Evolutionary conservation across 1,140 invertebrate species (phyloP).

Genomic region (Drosophila tropicalis): DNA sequence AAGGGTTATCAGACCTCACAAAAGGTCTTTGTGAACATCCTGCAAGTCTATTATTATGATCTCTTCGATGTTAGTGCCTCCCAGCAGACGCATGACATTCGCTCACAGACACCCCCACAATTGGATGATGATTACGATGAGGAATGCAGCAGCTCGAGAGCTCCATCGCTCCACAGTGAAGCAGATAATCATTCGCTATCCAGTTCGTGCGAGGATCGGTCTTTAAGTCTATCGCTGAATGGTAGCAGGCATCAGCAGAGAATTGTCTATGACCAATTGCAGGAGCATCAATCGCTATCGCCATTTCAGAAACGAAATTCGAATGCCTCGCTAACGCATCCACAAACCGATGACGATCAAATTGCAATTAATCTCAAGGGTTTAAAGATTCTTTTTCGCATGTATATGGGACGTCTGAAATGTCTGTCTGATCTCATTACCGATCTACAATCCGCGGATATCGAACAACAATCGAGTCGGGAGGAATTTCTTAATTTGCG

Average conservation of each 20-base stretch:
- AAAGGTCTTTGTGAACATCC: conserved; percentile 76
- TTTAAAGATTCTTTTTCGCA: conserved; percentile 79
- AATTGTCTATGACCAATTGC: conserved; percentile 76
- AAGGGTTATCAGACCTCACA: conserved; percentile 81
- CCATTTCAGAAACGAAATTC: conserved; percentile 72
- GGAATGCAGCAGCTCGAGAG: conserved; percentile 72
- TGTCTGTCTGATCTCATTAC: conserved; percentile 75
- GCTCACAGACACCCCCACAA: conserved; percentile 69
- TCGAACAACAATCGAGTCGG: conserved; percentile 67
- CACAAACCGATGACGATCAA: conserved; percentile 56
- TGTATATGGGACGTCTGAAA: conserved; percentile 80
- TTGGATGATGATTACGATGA: conserved; percentile 73
- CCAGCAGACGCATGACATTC: conserved; percentile 60
- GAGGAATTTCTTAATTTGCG: conserved; percentile 74
- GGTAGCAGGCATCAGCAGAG: conserved; percentile 64
- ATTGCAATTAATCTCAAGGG: conserved; percentile 73
- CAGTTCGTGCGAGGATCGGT: conserved; percentile 76
- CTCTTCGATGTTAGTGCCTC: conserved; percentile 71
- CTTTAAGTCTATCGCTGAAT: conserved; percentile 46
- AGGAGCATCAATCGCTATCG: conserved; percentile 64
- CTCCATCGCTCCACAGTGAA: conserved; percentile 71
- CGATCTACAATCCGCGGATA: conserved; percentile 72
- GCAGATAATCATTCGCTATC: conserved; percentile 75
- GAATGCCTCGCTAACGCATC: conserved; percentile 65
- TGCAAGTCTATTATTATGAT: conserved; percentile 80